Evolutionary conservation across 2,113 vertebrate species (phyloP).

Genomic region (Bubo scandiacus): DNA sequence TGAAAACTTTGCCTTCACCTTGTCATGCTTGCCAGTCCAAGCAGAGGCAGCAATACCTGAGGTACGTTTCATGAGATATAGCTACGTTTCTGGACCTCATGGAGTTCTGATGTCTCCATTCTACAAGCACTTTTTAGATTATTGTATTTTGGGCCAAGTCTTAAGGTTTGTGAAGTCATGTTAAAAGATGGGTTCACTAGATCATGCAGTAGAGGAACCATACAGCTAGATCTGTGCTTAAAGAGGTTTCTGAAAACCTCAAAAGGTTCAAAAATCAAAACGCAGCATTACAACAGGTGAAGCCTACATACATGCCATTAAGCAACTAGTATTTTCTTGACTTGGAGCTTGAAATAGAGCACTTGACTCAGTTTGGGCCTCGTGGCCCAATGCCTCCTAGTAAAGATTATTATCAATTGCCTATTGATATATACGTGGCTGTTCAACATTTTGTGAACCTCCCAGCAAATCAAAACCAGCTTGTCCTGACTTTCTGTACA

Average conservation of each 20-base stretch:
- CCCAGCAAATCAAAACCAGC: not conserved
- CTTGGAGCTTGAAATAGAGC: not conserved
- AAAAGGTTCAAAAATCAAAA: not conserved
- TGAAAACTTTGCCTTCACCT: not conserved
- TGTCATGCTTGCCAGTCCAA: not conserved
- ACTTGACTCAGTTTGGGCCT: not conserved
- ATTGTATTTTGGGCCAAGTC: not conserved
- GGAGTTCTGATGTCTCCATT: not conserved
- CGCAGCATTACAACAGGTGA: not conserved
- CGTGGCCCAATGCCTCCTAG: not conserved
- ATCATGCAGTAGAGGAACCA: fast-evolving
- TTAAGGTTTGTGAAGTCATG: not conserved
- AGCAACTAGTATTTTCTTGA: not conserved
- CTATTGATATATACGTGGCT: not conserved
- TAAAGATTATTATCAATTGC: not conserved
- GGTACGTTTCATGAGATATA: not conserved
- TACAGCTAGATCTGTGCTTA: not conserved
- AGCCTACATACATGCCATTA: not conserved
- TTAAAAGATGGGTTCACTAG: not conserved
- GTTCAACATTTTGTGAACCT: not conserved
- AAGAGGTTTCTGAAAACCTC: not conserved
- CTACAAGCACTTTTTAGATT: not conserved
- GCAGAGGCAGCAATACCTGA: not conserved
- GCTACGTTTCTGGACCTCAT: fast-evolving
- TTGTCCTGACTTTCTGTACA: not conserved